phyloP scores from a whole-genome alignment of 2,797 vertebrate genomes.

The Eospalax fontanierii region DNA sequence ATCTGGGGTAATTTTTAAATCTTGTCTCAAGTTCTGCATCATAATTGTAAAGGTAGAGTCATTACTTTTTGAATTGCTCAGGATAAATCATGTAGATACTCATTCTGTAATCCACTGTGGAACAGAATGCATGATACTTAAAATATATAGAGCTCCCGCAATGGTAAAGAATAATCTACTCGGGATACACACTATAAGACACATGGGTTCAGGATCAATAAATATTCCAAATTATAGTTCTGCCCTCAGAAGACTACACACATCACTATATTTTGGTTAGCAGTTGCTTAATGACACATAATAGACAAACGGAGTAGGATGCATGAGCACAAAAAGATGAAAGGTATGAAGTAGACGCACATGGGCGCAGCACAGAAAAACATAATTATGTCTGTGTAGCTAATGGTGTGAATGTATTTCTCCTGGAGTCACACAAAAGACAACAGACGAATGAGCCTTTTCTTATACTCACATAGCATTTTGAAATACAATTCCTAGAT shows the following conservation, averaged over 20 bases:
- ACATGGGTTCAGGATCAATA: background rate
- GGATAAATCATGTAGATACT: background rate
- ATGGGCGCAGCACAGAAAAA: background rate
- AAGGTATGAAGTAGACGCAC: background rate
- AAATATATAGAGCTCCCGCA: conserved; percentile 45
- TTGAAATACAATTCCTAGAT: background rate
- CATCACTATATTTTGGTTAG: background rate
- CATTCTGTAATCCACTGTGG: conserved; percentile 5
- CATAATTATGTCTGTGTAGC: background rate
- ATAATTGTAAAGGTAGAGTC: background rate
- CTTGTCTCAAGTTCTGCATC: background rate
- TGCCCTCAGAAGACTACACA: background rate
- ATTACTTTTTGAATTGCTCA: conserved; percentile 24
- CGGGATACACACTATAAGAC: background rate
- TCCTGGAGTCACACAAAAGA: background rate
- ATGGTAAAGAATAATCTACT: conserved; percentile 37
- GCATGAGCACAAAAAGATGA: background rate
- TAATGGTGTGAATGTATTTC: background rate
- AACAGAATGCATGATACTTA: background rate
- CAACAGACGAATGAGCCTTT: conserved; percentile 23
- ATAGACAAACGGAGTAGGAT: background rate
- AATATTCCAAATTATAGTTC: conserved; percentile 35
- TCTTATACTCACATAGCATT: background rate
- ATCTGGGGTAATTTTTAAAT: background rate
- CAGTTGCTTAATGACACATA: background rate